Conservation (phyloP, 2,888 invertebrate genomes). For the Quadriops clusia region DNA sequence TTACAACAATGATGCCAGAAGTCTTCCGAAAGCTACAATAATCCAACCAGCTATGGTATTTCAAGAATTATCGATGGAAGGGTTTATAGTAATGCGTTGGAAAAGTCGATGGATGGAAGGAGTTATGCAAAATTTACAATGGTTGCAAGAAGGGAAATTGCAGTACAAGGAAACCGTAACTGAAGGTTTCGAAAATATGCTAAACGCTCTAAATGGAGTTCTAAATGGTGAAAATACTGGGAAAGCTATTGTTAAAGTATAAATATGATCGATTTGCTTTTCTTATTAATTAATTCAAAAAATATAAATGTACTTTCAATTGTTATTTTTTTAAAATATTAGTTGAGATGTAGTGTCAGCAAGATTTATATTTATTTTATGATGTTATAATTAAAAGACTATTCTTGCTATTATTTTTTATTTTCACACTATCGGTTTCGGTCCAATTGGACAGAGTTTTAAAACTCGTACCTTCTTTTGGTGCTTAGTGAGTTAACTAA, state of each 20-base stretch:
- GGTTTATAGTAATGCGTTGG: conserved; percentile 50
- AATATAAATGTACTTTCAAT: neutral
- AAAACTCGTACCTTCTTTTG: no score
- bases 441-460: no score
- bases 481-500: no score
- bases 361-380: no score
- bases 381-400: no score
- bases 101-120: conserved; percentile 49
- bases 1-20: conserved; percentile 45
- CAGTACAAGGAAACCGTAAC: conserved; percentile 57
- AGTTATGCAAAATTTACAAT: conserved; percentile 47
- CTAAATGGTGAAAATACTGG: conserved; percentile 54
- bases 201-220: conserved; percentile 54
- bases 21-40: conserved; percentile 39
- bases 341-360: no score
- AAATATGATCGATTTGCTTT: conserved; percentile 4
- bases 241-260: conserved; percentile 54
- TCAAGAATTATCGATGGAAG: conserved; percentile 51
- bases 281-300: neutral
- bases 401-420: no score
- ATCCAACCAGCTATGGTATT: conserved; percentile 45
- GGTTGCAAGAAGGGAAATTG: conserved; percentile 57
- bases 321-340: no score
- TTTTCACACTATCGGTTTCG: no score
- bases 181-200: conserved; percentile 62